These are phyloP conservation scores for Drosophila sordidula DNA, from an alignment of 2,888 invertebrate genomes.

Conservation along the genomic window DNA sequence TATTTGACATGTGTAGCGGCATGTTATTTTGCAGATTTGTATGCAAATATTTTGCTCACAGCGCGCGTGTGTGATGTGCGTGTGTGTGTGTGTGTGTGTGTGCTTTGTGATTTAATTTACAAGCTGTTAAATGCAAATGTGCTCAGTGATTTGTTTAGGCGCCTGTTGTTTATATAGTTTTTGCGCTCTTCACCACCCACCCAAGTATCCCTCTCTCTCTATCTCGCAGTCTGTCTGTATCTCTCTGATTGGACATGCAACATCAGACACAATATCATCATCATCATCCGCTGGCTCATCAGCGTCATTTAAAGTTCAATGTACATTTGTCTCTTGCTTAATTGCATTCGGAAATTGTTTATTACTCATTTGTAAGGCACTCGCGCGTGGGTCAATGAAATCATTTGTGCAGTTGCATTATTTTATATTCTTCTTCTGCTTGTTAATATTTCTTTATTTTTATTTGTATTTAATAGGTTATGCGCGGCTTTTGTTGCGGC, in stretches of 20 bases:
- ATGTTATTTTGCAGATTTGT: constrained; percentile 59
- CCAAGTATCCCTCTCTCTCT: constrained; percentile 1
- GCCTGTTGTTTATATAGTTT: constrained; percentile 38
- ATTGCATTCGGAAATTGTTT: constrained; percentile 74
- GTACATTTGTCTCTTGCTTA: constrained; percentile 69
- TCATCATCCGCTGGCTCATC: constrained; percentile 35
- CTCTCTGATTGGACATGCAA: constrained; percentile 36
- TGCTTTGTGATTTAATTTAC: constrained; percentile 53
- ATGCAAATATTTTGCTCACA: constrained; percentile 59
- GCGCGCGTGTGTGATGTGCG: constrained; percentile 10
- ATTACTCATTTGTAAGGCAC: constrained; percentile 63
- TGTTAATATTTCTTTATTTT: constrained; percentile 19
- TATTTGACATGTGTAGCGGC: constrained; percentile 58
- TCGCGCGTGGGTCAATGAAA: constrained; percentile 67
- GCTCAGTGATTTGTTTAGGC: constrained; percentile 46
- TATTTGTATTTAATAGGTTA: constrained; percentile 30
- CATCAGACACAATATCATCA: constrained; percentile 21
- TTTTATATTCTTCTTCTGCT: constrained; percentile 11
- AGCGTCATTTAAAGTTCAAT: constrained; percentile 64
- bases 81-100: constrained; percentile 25
- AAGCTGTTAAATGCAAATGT: constrained; percentile 58
- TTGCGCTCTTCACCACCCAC: constrained; percentile 5
- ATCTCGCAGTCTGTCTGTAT: background rate
- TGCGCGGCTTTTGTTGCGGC: background rate
- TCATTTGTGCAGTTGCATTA: constrained; percentile 62